Evolutionary conservation across 2,797 vertebrate species (phyloP).

Genomic region (Xenentodon cancila): DNA sequence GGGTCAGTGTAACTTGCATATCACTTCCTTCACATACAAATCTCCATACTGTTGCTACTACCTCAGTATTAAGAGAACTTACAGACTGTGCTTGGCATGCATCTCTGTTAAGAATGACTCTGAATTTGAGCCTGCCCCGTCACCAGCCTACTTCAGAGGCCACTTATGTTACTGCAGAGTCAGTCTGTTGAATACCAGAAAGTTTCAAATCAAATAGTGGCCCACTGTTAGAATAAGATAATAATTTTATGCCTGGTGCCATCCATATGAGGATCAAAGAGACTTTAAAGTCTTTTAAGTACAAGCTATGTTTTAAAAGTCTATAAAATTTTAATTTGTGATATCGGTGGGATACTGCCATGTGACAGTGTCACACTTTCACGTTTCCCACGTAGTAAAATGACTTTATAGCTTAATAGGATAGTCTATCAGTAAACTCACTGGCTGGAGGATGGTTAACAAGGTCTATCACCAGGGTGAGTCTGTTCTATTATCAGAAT

Average conservation of each 20-base stretch:
- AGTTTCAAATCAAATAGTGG: constrained; percentile 46
- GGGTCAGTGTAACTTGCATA: constrained; percentile 54
- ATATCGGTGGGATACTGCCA: constrained; percentile 20
- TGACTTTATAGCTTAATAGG: background rate
- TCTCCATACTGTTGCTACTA: constrained; percentile 32
- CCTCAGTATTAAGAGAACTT: background rate
- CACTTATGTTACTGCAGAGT: constrained; percentile 62
- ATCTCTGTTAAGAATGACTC: constrained; percentile 44
- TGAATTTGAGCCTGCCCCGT: constrained; percentile 71
- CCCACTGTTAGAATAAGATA: constrained; percentile 43
- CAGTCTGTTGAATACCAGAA: constrained; percentile 53
- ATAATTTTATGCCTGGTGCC: constrained; percentile 37
- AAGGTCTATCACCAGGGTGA: background rate
- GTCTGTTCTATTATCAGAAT: too few species aligned
- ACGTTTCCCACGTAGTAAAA: background rate
- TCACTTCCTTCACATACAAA: constrained; percentile 36
- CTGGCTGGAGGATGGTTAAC: background rate
- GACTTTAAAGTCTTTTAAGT: constrained; percentile 29
- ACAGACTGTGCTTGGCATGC: constrained; percentile 50
- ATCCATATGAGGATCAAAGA: constrained; percentile 49
- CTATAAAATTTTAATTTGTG: constrained; percentile 32
- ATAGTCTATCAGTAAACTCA: constrained; percentile 10
- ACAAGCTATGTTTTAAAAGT: constrained; percentile 46
- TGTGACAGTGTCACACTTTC: background rate
- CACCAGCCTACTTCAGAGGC: constrained; percentile 47